Conservation (phyloP, 1,140 invertebrate species). For the Lordiphosa clarofinis region DNA sequence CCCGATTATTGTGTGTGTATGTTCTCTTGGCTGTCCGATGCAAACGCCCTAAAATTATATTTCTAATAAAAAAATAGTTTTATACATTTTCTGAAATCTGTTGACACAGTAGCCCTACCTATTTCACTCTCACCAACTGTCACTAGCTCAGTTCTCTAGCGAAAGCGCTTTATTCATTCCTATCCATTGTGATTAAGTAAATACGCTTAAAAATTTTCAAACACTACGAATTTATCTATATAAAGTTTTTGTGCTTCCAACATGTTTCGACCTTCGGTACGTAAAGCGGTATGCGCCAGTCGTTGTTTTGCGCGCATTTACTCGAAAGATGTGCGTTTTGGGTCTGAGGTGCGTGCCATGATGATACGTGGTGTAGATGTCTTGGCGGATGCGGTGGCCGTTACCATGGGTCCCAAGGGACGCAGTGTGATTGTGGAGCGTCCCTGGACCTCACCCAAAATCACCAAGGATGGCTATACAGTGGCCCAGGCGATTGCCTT, state of each 20-base stretch:
- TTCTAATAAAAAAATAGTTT: too few species aligned
- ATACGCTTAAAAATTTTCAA: neutral
- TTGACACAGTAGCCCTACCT: too few species aligned
- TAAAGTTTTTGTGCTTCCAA: conserved; percentile 3
- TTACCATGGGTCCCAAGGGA: conserved; percentile 99
- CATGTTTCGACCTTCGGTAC: conserved; percentile 49
- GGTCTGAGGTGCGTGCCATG: conserved; percentile 94
- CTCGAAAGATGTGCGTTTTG: conserved; percentile 94
- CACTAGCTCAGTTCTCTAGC: too few species aligned
- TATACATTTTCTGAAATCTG: too few species aligned
- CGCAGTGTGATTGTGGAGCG: conserved; percentile 99
- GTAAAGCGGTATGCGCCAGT: conserved; percentile 20
- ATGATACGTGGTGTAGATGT: conserved; percentile 99
- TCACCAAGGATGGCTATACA: conserved; percentile 99
- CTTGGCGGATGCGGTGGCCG: conserved; percentile 98
- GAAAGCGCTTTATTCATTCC: too few species aligned
- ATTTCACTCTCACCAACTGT: too few species aligned
- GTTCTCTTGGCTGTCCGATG: too few species aligned
- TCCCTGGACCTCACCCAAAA: conserved; percentile 99
- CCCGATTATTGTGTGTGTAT: too few species aligned
- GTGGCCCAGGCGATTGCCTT: conserved; percentile 98
- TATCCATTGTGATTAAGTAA: neutral
- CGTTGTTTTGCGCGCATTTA: conserved; percentile 18
- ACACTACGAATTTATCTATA: neutral
- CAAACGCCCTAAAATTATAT: too few species aligned